Conservation (phyloP, 2,797 vertebrate genomes). For the Decapterus maruadsi region DNA sequence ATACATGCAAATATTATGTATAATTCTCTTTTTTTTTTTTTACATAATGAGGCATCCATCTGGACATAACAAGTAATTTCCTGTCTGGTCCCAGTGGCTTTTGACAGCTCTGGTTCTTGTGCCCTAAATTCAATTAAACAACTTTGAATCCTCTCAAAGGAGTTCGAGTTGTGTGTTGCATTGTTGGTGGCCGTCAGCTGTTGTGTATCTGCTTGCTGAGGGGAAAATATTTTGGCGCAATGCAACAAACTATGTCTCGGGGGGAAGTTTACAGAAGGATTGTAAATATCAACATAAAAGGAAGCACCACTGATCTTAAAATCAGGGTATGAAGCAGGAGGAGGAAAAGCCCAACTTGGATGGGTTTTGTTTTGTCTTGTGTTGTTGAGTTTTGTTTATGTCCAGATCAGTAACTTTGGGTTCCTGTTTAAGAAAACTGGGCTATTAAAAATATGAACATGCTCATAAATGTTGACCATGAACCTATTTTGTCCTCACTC, state of each 20-base stretch:
- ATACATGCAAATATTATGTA: constrained; percentile 46
- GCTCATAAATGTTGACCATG: constrained; percentile 52
- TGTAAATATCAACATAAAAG: constrained; percentile 49
- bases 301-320: constrained; percentile 25
- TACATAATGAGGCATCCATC: constrained; percentile 17
- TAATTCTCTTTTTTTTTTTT: constrained; percentile 20
- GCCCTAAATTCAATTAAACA: background rate
- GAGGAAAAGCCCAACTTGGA: background rate
- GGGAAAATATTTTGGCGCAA: constrained; percentile 51
- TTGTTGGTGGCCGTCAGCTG: constrained; percentile 35
- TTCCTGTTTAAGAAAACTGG: constrained; percentile 37
- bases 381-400: background rate
- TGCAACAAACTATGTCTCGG: constrained; percentile 32
- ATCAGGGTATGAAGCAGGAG: constrained; percentile 19
- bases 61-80: constrained; percentile 41
- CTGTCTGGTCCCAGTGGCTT: constrained; percentile 36
- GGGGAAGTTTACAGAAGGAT: constrained; percentile 39
- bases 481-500: constrained; percentile 19
- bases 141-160: constrained; percentile 30
- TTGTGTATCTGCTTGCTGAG: constrained; percentile 25
- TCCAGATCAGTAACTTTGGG: constrained; percentile 29
- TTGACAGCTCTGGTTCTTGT: constrained; percentile 31
- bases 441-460: constrained; percentile 50
- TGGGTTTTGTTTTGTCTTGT: constrained; percentile 7
- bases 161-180: constrained; percentile 39